A percentile compares a stretch with the other conserved stretches of the same genome.
phyloP scores from a whole-genome alignment of 2,888 invertebrate genomes.

The Rhagophthalmus giganteus region DNA sequence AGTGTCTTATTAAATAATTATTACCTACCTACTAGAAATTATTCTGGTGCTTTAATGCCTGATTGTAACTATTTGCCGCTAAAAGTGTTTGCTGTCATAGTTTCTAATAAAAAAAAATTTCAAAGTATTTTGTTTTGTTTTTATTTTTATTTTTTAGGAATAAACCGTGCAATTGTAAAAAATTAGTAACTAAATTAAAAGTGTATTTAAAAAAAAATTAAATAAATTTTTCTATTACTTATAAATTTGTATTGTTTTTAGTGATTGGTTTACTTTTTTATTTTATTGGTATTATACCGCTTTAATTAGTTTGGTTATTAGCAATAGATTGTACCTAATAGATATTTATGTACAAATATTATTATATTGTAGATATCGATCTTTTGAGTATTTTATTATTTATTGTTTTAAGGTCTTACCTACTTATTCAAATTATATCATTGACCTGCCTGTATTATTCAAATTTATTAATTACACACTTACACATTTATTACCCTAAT shows the following conservation, averaged over 20 bases:
- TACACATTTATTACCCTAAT: too few relatives aligned
- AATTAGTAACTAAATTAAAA: neutral
- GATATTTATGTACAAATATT: too few relatives aligned
- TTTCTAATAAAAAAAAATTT: slow-evolving; percentile 36
- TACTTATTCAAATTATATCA: too few relatives aligned
- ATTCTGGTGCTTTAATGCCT: slow-evolving; percentile 52
- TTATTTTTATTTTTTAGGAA: neutral
- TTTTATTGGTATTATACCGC: too few relatives aligned
- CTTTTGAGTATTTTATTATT: too few relatives aligned
- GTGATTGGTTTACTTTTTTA: neutral
- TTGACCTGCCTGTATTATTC: too few relatives aligned
- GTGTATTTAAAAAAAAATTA: neutral
- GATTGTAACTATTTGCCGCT: slow-evolving; percentile 51
- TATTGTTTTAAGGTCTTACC: too few relatives aligned
- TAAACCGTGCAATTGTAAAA: neutral
- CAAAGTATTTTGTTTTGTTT: slow-evolving; percentile 12
- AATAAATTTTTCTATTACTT: neutral
- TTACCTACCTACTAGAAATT: slow-evolving; percentile 45
- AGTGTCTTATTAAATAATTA: slow-evolving; percentile 43
- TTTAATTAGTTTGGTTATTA: too few relatives aligned
- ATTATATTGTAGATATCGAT: too few relatives aligned
- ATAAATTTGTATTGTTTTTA: neutral
- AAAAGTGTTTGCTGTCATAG: slow-evolving; percentile 40
- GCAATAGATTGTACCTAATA: too few relatives aligned
- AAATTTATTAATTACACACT: too few relatives aligned